Evolutionary conservation across 2,113 vertebrate species (phyloP).

Genomic region (Ciconia boyciana): DNA sequence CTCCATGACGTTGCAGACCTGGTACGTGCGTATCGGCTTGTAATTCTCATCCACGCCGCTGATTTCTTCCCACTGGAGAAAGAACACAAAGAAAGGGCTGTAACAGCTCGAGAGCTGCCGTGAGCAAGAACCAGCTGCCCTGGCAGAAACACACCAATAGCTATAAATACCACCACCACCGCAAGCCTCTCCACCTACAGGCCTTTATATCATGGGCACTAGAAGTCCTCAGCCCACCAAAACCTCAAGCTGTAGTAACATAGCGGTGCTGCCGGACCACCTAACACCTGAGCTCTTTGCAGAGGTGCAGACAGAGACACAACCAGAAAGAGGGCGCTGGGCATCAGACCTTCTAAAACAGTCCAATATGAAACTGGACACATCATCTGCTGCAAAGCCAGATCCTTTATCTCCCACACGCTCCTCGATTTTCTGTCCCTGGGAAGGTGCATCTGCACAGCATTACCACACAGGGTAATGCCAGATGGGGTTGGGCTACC

Average conservation of each 20-base stretch:
- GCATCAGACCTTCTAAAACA: background rate
- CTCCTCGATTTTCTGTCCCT: background rate
- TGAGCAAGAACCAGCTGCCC: background rate
- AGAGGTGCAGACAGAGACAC: background rate
- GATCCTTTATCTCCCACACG: background rate
- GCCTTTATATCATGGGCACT: background rate
- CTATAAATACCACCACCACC: background rate
- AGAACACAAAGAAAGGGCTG: background rate
- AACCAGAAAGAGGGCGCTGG: background rate
- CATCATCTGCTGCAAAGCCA: background rate
- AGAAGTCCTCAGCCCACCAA: background rate
- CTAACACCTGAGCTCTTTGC: background rate
- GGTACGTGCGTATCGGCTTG: conserved; percentile 93
- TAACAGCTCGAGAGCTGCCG: background rate
- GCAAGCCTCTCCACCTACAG: background rate
- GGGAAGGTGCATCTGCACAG: background rate
- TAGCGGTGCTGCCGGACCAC: background rate
- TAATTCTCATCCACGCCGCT: conserved; percentile 93
- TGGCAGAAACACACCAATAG: background rate
- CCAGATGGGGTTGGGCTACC: background rate
- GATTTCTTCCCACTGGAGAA: conserved; percentile 94
- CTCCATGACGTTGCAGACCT: conserved; percentile 97
- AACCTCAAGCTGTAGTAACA: background rate
- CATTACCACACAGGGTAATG: rapidly evolving
- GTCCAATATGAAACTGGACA: background rate